Base-by-base conservation (phyloP, 2,888 invertebrate genomes). In the Athalia cordata region DNA sequence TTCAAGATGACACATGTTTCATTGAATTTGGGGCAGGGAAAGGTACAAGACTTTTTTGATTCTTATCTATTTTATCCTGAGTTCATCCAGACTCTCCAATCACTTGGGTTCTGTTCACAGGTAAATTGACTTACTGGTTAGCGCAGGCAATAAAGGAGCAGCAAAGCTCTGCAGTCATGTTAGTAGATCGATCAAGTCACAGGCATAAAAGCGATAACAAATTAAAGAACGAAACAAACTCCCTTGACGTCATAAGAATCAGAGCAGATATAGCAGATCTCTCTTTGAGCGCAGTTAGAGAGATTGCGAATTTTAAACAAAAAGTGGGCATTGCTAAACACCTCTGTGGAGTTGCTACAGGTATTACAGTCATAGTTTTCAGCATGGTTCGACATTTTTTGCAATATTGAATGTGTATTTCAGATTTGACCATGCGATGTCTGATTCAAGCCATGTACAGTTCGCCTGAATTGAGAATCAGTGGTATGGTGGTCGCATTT, bases 1-100 rank as follows among this genome's bases (percentile, higher is more conserved):
- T 96, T 0, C 86, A 85, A 9, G 91, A 93, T 8, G 87, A 92
- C 43, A 94, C 95, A 0, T 95, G 95, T 89, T 97, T 93, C 84
- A 93, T 97, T 79, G 98, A 98, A 89, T 95, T 97, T 86, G 97
- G 97, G 0, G 97, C 97, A 9, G 97, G 97, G n/a, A 96, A 95
- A 93, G 97, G 96, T 94, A 86, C 15, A 15, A 49, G 47, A 62
- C 3, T 74, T n/a, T 3, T 3, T 49, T 3, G 47, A 3, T 29
- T 55, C 13, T 8, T 9, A n/a, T 15, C 52, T 4, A 8, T 45
- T 43, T 70, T 4, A 50, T 70, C 15, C 55, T 67, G 61, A 45
- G 66, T 70, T 77, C 64, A 64, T 79, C 74, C 64, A 59, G 5
- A 59, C 59, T 5, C 13, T 15, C n/a, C n/a, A 15, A 55, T 64